Base-by-base conservation (phyloP, 2,113 vertebrate species). In the Paralichthys olivaceus region DNA sequence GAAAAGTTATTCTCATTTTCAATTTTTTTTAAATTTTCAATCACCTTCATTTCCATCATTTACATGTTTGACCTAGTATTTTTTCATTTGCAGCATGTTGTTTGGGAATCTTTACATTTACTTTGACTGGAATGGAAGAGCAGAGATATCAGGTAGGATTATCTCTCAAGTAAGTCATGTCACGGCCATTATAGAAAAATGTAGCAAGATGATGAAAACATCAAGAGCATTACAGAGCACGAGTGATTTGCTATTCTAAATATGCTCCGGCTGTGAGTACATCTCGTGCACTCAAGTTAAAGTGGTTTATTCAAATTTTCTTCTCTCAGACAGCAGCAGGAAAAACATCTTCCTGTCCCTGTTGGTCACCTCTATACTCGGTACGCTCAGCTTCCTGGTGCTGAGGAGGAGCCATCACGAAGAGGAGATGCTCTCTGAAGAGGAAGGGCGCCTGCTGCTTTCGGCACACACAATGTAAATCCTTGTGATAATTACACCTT, bases 81-180 rank as follows among this genome's bases (percentile, higher is more conserved):
- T 4, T 81, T 79, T 82, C 28, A 25, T 56, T 93, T 75, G n/a
- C 93, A 99, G 97, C 91, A 96, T 99, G 93, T 89, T 99, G 84
- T 99, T 99, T 94, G 98, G 98, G 69, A 99, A 99, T 92, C 94
- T 99, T 17, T 99, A 97, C 67, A 96, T 99, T 91, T 99, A 99
- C 87, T 92, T 99, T 2, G 96, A 96, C 70, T 99, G 98, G 98
- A 97, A 95, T 83, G 98, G 96, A 75, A 96, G 94, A 90, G 94
- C 93, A 22, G 94, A 94, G 9, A 97, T 99, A 91, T 94, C 98
- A 96, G 98, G 98, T 99, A 92, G 28, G 73, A 34, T 69, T 72
- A 56, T 61, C 63, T 29, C 8, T 12, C n/a, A 5, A 64, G n/a
- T 54, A 29, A 71, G 32, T 22, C 22, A 56, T 15, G 15, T 7